phyloP scores from a whole-genome alignment of 1,140 invertebrate species.

The Phenacoccus solenopsis region DNA sequence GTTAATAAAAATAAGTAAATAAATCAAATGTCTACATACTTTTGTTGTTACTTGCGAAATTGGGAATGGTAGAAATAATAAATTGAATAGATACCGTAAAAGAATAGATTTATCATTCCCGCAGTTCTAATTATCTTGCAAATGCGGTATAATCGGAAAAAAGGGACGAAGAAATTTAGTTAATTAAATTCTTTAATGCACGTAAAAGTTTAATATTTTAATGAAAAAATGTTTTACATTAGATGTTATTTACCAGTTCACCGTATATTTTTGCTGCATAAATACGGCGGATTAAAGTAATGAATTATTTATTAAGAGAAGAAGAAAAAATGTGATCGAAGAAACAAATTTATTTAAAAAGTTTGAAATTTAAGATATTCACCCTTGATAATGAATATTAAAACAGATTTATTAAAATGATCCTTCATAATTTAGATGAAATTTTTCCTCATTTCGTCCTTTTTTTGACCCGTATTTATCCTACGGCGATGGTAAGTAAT shows the following conservation, averaged over 20 bases:
- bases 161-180: background rate
- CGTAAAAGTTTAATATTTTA: background rate
- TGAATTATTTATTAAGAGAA: background rate
- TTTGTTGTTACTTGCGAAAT: too few relatives aligned
- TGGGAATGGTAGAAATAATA: too few relatives aligned
- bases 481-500: background rate
- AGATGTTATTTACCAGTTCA: background rate
- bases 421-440: background rate
- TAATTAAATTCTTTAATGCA: background rate
- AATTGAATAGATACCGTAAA: too few relatives aligned
- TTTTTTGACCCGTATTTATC: background rate
- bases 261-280: background rate
- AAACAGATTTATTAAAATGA: slow-evolving; percentile 3
- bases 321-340: background rate
- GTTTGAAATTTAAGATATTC: background rate
- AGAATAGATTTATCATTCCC: too few relatives aligned
- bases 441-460: background rate
- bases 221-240: slow-evolving; percentile 3
- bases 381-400: background rate
- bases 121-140: too few relatives aligned
- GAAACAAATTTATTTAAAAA: background rate
- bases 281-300: background rate
- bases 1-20: too few relatives aligned
- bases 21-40: too few relatives aligned
- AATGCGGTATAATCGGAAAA: background rate